Evolutionary conservation across 2,797 vertebrate genomes (phyloP), one percentile per base, ranked within the genome.

Genomic region (Falco berigora): DNA sequence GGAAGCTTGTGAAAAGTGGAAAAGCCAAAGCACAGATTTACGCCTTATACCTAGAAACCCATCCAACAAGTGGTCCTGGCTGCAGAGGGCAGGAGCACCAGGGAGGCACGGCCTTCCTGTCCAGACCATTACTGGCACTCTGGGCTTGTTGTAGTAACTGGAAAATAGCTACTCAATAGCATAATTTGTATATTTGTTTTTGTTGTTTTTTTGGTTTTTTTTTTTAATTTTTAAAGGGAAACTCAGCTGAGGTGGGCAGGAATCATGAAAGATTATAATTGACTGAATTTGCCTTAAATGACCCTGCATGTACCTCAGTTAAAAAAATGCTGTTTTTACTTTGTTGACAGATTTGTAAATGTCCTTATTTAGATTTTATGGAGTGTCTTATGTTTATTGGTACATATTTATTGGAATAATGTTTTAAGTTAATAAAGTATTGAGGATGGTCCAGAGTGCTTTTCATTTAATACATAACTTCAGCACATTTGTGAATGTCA

Each of bases 361-460:
- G 82, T 86, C 32, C 91, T 93, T 97, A 96, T 96, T 95, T 97
- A 96, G 97, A 92, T 95, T 88, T 97, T 97, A 92, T 94, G 91
- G 91, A 97, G 97, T 98, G 98, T 97, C 94, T 97, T 97, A 95
- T 94, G 96, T 98, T 97, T 97, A 97, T 97, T 97, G 96, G 91
- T 97, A 97, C 68, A 19, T 98, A 98, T 98, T 98, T 98, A 98
- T 98, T 98, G 96, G 97, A 97, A 89, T 83, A 96, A 94, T 90
- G 94, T 96, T 98, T 98, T 98, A 98, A 98, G 80, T 98, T 98
- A 98, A 98, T 98, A 98, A 98, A 98, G 74, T 97, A 95, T 96
- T 90, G 56, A 96, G 88, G 86, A 91, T 95, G 59, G 55, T 94
- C 44, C 17, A 49, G 38, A 79, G 56, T 94, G 78, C 78, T 82